Evolutionary conservation across 2,797 vertebrate species (phyloP), one percentile per base, ranked within the genome.

Genomic region (Myotis myotis): DNA sequence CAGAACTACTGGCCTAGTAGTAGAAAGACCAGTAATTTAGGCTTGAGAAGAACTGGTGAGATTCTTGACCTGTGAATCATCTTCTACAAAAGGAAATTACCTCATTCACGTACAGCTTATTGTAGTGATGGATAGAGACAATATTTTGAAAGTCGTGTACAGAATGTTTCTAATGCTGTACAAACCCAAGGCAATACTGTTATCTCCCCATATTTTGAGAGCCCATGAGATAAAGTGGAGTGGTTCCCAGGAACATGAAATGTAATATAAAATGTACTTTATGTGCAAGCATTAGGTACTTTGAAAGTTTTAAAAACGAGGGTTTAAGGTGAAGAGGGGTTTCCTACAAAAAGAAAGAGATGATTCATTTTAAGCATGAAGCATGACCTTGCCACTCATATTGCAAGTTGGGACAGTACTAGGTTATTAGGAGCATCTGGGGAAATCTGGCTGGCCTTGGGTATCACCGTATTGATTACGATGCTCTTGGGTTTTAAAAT

Each of bases 401-500:
- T 30, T 68, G 66, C 20, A 53, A 5, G 8, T 81, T 25, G 62
- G 23, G 23, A 64, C 20, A 72, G 19, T 9, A 6, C 10, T 23
- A 20, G 28, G 41, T 79, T 28, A 8, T 51, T 44, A 47, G 75
- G 38, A n/a, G 4, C 38, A 41, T 30, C 17, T 13, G 9, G 7
- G 7, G 15, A 64, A 12, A n/a, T 47, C 23, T 49, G 20, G 30
- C 19, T 15, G 6, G 8, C 17, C 47, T 70, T 81, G 28, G 19
- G 20, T 9, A 13, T 55, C 28, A 51, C 4, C 1, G 5, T 23
- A 41, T n/a, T 33, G 22, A 20, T 3, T 81, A 36, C 19, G 30
- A 51, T 64, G 44, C 41, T 74, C 70, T 81, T 25, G 36, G 81
- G 74, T 88, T 95, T 82, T 83, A 66, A 79, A 36, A 57, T 7